These are phyloP conservation scores for Boloria euphrosyne DNA, from an alignment of 2,888 invertebrate genomes.

Conservation along the genomic window DNA sequence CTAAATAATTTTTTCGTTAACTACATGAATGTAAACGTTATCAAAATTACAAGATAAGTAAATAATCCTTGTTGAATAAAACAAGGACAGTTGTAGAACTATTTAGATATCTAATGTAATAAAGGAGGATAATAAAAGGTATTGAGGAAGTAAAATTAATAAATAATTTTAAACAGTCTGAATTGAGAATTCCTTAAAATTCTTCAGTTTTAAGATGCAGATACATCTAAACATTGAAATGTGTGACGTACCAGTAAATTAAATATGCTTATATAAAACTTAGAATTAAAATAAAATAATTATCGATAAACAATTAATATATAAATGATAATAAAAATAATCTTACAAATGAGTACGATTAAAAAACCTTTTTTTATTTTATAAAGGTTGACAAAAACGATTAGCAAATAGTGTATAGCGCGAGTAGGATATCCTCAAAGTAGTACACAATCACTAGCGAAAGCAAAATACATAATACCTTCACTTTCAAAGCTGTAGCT, in stretches of 20 bases:
- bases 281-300: too few relatives aligned
- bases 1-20: too few relatives aligned
- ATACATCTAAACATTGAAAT: neutral
- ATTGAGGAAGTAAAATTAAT: conserved; percentile 25
- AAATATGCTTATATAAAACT: too few relatives aligned
- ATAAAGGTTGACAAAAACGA: neutral
- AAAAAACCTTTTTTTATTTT: too few relatives aligned
- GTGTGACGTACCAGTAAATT: too few relatives aligned
- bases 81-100: conserved; percentile 7
- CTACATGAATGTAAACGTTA: conserved; percentile 1
- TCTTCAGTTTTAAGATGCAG: neutral
- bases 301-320: too few relatives aligned
- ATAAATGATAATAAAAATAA: too few relatives aligned
- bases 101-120: conserved; percentile 20
- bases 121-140: conserved; percentile 20
- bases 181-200: conserved; percentile 7
- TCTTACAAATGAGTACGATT: too few relatives aligned
- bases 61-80: conserved; percentile 18
- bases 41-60: conserved; percentile 9
- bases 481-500: conserved; percentile 57
- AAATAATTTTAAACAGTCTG: conserved; percentile 8
- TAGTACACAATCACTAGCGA: conserved; percentile 55
- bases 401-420: neutral
- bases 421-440: conserved; percentile 17
- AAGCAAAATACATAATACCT: conserved; percentile 59